Evolutionary conservation across 2,888 invertebrate genomes (phyloP), one percentile per base, ranked within the genome.

Genomic region (Leucophenga maculata): DNA sequence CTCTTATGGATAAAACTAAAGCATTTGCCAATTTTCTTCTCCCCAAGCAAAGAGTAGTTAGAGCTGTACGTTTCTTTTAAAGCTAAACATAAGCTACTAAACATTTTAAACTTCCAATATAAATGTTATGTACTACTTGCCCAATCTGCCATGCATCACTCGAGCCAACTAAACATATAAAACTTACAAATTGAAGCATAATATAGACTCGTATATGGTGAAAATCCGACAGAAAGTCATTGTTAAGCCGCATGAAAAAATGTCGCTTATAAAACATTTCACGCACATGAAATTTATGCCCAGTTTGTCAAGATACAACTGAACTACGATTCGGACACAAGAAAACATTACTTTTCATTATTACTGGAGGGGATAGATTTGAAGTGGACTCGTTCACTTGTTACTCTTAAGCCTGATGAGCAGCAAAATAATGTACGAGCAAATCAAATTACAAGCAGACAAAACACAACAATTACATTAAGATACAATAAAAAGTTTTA

Each of bases 391-490:
- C 1, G 50, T 46, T 22, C 11, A 64, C 46, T 22, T 48, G 32
- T 59, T 59, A 32, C 50, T 31, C n/a, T 59, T 59, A 22, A 32
- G 16, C 26, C 32, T 31, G 48, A 64, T 66, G 72, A 67, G 77
- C 81, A 82, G 80, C 78, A 75, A 79, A 80, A 82, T 82, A 82
- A 80, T 82, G 82, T 77, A 79, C 72, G 76, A 77, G 81, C 81
- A 81, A 81, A 82, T 80, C 76, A 80, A 83, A 80, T 83, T 82
- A 83, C 76, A 75, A 77, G 75, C 32, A 74, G 73, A 72, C 69
- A 74, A 76, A 78, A 82, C 83, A 81, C 79, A 81, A 83, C 84
- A 84, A 83, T 83, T 84, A 83, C 82, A 82, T 83, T 83, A 83
- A 80, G 80, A 78, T 75, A 77, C 80, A 83, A 84, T 83, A 84